Percentiles rank a stretch among this genome's conserved stretches.
phyloP scores from a whole-genome alignment of 1,140 invertebrate genomes.

The Lasioglossum baleicum region DNA sequence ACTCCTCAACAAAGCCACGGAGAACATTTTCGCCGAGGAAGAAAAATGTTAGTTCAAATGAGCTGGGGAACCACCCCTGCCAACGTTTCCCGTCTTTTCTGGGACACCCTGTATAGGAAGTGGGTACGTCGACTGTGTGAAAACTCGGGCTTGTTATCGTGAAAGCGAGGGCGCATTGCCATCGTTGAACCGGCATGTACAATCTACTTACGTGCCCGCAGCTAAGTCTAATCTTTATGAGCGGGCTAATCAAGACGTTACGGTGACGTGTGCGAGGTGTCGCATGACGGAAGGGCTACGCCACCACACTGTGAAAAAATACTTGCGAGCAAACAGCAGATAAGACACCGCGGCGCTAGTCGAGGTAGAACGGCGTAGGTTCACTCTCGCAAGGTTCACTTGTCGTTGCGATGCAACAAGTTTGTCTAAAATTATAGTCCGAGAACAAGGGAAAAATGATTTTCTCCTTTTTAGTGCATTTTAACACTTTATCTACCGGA shows the following conservation, averaged over 20 bases:
- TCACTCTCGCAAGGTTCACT: background rate
- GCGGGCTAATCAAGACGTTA: constrained; percentile 41
- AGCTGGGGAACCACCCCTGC: too few relatives aligned
- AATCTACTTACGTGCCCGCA: background rate
- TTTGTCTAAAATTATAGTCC: too few relatives aligned
- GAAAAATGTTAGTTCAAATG: too few relatives aligned
- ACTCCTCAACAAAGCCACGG: too few relatives aligned
- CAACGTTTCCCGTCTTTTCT: too few relatives aligned
- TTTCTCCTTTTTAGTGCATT: too few relatives aligned
- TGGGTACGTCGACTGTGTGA: background rate
- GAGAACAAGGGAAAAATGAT: too few relatives aligned
- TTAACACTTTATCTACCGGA: too few relatives aligned
- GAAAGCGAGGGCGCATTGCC: constrained; percentile 33
- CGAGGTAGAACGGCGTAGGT: background rate
- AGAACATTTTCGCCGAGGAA: too few relatives aligned
- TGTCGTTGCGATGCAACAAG: background rate
- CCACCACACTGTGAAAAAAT: background rate
- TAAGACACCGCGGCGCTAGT: background rate
- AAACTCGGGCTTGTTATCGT: constrained; percentile 22
- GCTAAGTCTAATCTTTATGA: constrained; percentile 39
- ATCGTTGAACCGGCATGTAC: constrained; percentile 33
- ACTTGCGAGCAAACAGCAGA: background rate
- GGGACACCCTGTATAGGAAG: too few relatives aligned
- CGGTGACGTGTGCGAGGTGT: constrained; percentile 16
- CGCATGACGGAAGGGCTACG: constrained; percentile 31